phyloP scores from a whole-genome alignment of 2,888 invertebrate genomes.

The Pheosia gnoma region DNA sequence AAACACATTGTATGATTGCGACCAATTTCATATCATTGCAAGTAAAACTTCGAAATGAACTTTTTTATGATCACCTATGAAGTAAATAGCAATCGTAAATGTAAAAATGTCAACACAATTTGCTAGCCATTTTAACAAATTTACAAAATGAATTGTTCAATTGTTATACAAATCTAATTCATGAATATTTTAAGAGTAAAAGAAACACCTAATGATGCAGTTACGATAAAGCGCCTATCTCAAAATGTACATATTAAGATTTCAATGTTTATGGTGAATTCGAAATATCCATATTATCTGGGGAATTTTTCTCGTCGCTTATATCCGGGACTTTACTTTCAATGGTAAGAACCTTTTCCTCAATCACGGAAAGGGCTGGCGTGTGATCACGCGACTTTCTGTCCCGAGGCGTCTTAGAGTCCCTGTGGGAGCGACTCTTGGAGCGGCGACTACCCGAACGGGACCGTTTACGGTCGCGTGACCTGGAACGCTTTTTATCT shows the following conservation, averaged over 20 bases:
- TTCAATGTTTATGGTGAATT: constrained; percentile 85
- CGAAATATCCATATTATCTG: constrained; percentile 92
- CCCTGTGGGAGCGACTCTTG: constrained; percentile 71
- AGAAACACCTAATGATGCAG: constrained; percentile 1
- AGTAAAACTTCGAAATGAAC: constrained; percentile 9
- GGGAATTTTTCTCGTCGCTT: constrained; percentile 84
- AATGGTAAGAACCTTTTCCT: constrained; percentile 53
- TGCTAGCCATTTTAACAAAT: neutral
- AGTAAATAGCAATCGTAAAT: constrained; percentile 10
- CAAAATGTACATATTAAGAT: neutral
- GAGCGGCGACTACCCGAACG: constrained; percentile 71
- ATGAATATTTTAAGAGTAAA: neutral
- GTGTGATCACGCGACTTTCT: constrained; percentile 70
- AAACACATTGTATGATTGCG: constrained; percentile 19
- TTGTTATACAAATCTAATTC: constrained; percentile 1
- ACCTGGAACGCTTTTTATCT: constrained; percentile 72
- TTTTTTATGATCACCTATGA: constrained; percentile 10
- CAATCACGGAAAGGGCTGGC: constrained; percentile 59
- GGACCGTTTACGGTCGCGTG: constrained; percentile 75
- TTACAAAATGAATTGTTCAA: constrained; percentile 1
- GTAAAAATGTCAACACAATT: neutral
- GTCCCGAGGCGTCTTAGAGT: constrained; percentile 72
- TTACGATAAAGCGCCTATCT: neutral
- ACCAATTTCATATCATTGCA: constrained; percentile 16
- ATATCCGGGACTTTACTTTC: constrained; percentile 61